phyloP scores from a whole-genome alignment of 30 jellyfish, hydroid and myxozoan species.

The Turritopsis rubra region DNA sequence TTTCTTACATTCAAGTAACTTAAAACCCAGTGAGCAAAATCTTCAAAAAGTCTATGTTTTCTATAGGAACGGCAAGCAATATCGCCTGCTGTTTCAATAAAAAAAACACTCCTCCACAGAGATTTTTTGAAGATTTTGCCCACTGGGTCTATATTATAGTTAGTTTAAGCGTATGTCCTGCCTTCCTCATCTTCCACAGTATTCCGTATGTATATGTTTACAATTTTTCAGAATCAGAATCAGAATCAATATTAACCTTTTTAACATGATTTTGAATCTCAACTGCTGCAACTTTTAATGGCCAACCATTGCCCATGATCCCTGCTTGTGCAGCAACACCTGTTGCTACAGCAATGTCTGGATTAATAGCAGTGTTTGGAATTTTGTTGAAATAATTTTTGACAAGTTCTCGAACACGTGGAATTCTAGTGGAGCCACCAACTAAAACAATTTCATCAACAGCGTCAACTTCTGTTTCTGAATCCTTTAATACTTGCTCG shows the following conservation, averaged over 20 bases:
- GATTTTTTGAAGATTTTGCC: too few species aligned
- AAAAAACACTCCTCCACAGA: too few species aligned
- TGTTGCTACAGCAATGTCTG: constrained; percentile 82
- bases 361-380: constrained; percentile 80
- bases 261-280: constrained; percentile 62
- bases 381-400: constrained; percentile 50
- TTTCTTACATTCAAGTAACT: too few species aligned
- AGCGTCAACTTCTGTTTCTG: constrained; percentile 41
- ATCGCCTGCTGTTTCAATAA: too few species aligned
- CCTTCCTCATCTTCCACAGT: too few species aligned
- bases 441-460: constrained; percentile 84
- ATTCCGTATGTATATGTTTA: too few species aligned
- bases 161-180: too few species aligned
- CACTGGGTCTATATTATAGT: too few species aligned
- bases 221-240: neutral
- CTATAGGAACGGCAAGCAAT: too few species aligned
- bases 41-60: too few species aligned
- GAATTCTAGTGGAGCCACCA: constrained; percentile 93
- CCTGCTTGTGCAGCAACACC: constrained; percentile 97
- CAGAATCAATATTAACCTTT: constrained; percentile 57
- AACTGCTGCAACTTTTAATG: constrained; percentile 82
- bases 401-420: constrained; percentile 65
- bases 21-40: too few species aligned
- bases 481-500: constrained; percentile 64
- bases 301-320: constrained; percentile 82